These are phyloP conservation scores for Pterobdella sp. DNA, from an alignment of 2,888 invertebrate species.

Conservation along the genomic window DNA sequence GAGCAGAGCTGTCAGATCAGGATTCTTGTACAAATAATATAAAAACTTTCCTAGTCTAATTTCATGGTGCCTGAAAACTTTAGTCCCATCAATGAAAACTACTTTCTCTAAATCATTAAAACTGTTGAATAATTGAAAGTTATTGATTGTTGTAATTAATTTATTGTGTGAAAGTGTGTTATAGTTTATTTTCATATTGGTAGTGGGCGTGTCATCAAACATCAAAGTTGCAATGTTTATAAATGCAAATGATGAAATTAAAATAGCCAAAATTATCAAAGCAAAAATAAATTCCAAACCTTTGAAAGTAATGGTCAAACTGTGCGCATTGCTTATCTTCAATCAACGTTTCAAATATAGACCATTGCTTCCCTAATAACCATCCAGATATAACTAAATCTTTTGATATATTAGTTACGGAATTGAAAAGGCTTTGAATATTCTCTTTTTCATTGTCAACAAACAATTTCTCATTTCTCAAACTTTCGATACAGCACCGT, in stretches of 20 bases:
- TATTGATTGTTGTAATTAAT: too few relatives aligned
- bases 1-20: conserved; percentile 64
- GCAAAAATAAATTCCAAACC: not conserved
- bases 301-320: not conserved
- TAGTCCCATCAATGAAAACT: conserved; percentile 51
- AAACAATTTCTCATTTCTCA: not conserved
- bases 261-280: not conserved
- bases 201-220: conserved; percentile 3
- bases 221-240: not conserved
- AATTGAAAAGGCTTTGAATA: conserved; percentile 4
- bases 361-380: conserved; percentile 7
- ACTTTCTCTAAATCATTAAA: conserved; percentile 60
- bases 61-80: conserved; percentile 72
- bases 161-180: too few relatives aligned
- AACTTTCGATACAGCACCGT: not conserved
- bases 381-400: not conserved
- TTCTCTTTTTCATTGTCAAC: conserved; percentile 5
- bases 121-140: too few relatives aligned
- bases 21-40: conserved; percentile 62
- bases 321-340: not conserved
- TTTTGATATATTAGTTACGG: not conserved
- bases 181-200: not conserved
- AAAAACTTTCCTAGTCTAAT: conserved; percentile 65
- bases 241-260: not conserved
- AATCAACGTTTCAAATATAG: not conserved